phyloP scores from a whole-genome alignment of 1,140 invertebrate species.

The Drosophila baimaii region DNA sequence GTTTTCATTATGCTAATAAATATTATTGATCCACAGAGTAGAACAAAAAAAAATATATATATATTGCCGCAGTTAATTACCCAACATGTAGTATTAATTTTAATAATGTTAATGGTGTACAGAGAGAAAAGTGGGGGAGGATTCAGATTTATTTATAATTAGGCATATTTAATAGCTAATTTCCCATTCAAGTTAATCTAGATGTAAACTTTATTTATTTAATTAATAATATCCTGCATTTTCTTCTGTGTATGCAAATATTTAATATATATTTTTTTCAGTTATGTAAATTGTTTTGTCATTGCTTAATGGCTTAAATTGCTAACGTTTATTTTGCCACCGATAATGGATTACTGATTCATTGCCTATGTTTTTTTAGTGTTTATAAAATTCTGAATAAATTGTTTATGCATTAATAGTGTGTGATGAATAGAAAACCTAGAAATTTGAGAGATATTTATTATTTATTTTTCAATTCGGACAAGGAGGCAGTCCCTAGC shows the following conservation, averaged over 20 bases:
- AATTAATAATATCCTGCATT: too few species aligned
- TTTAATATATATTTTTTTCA: not conserved
- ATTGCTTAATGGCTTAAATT: slow-evolving; percentile 23
- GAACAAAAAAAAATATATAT: not conserved
- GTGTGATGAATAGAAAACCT: slow-evolving; percentile 6
- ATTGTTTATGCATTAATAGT: not conserved
- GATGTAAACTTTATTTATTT: too few species aligned
- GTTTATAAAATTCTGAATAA: slow-evolving; percentile 1
- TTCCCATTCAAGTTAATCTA: too few species aligned
- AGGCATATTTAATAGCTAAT: too few species aligned
- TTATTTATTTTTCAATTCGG: slow-evolving; percentile 6
- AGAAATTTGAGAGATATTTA: slow-evolving; percentile 2
- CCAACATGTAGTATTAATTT: not conserved
- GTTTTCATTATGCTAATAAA: slow-evolving; percentile 6
- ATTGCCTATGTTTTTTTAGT: not conserved
- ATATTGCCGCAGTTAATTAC: slow-evolving; percentile 4
- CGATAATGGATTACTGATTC: slow-evolving; percentile 12
- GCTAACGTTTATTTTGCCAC: slow-evolving; percentile 7
- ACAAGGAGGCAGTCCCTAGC: too few species aligned
- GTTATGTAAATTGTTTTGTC: slow-evolving; percentile 7
- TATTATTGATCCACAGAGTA: slow-evolving; percentile 2
- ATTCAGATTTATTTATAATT: too few species aligned
- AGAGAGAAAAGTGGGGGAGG: too few species aligned
- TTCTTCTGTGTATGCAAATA: not conserved
- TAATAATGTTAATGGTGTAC: not conserved